These are phyloP conservation scores for Antitype chi DNA, from an alignment of 2,888 invertebrate genomes.

Conservation along the genomic window DNA sequence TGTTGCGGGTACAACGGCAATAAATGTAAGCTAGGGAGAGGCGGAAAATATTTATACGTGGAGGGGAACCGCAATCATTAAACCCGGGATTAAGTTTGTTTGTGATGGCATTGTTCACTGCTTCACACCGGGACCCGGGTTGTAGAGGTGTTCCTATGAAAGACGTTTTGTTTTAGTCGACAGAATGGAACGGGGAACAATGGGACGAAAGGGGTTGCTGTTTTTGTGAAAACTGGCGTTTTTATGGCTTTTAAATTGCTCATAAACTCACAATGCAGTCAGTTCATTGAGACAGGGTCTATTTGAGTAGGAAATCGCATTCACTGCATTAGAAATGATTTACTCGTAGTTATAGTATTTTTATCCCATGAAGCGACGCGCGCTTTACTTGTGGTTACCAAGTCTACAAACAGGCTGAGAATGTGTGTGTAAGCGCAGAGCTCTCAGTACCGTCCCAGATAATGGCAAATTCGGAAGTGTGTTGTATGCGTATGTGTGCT, in stretches of 20 bases:
- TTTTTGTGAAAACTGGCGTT: conserved; percentile 27
- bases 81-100: conserved; percentile 75
- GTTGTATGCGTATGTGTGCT: too few species aligned
- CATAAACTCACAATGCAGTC: not conserved
- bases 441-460: too few species aligned
- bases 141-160: conserved; percentile 38
- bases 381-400: too few species aligned
- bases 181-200: conserved; percentile 21
- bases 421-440: too few species aligned
- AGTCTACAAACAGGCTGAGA: too few species aligned
- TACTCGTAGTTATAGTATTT: too few species aligned
- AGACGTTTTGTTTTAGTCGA: conserved; percentile 53
- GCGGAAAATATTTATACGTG: conserved; percentile 60
- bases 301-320: not conserved
- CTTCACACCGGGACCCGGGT: conserved; percentile 44
- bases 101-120: conserved; percentile 64
- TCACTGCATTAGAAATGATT: too few species aligned
- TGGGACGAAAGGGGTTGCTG: conserved; percentile 14
- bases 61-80: conserved; percentile 74
- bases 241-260: conserved; percentile 26
- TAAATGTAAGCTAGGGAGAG: conserved; percentile 69
- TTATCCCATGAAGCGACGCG: too few species aligned
- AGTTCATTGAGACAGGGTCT: not conserved
- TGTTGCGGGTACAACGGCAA: conserved; percentile 71
- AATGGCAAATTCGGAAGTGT: too few species aligned